Evolutionary conservation across 2,888 invertebrate genomes (phyloP).

Genomic region (Lasioglossum calceatum): DNA sequence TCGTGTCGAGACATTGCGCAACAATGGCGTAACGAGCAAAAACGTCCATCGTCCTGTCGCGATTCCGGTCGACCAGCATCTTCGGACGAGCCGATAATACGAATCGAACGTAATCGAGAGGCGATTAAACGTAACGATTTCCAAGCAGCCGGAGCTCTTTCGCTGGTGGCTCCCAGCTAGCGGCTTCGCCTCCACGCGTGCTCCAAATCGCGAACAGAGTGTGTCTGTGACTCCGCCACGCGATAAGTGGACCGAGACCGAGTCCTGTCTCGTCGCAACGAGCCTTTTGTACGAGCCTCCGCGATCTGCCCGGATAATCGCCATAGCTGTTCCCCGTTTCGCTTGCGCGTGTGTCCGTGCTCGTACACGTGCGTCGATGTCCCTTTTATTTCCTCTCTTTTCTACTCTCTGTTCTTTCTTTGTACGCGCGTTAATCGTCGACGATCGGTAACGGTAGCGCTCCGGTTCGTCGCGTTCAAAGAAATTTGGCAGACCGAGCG

Average conservation of each 20-base stretch:
- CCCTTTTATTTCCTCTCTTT: background rate
- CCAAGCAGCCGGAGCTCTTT: background rate
- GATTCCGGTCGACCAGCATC: background rate
- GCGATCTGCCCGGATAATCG: constrained; percentile 53
- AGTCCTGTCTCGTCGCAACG: constrained; percentile 70
- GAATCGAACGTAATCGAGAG: background rate
- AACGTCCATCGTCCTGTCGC: background rate
- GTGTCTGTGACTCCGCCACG: constrained; percentile 62
- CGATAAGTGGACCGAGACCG: constrained; percentile 80
- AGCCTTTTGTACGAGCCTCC: constrained; percentile 61
- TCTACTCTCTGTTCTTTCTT: background rate
- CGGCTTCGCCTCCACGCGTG: constrained; percentile 45
- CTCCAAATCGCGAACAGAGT: constrained; percentile 72
- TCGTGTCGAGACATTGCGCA: background rate
- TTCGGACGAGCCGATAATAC: background rate
- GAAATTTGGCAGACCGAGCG: background rate
- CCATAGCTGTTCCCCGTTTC: constrained; percentile 14
- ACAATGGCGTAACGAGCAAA: background rate
- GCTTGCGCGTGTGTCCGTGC: background rate
- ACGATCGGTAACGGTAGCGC: constrained; percentile 8
- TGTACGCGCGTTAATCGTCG: background rate
- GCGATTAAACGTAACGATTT: background rate
- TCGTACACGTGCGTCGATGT: background rate
- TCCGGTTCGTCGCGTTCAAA: background rate
- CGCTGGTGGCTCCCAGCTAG: background rate